A percentile compares a stretch with the other conserved stretches of the same genome.
Evolutionary conservation across 2,113 vertebrate species (phyloP).

Genomic region (Lanius collurio): DNA sequence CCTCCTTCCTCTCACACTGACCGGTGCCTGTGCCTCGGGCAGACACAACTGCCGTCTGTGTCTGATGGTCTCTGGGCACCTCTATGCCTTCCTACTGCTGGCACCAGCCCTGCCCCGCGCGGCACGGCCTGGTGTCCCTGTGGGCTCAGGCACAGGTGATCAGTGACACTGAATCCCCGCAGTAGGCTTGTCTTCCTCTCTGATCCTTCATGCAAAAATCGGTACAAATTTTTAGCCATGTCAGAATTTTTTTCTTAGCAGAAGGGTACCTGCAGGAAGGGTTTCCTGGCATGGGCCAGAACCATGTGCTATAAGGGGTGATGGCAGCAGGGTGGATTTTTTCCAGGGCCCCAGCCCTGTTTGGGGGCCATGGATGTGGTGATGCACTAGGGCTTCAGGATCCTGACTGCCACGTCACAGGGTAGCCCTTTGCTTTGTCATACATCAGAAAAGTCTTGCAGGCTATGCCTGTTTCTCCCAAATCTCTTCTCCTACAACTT

Average conservation of each 20-base stretch:
- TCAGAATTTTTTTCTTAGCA: neutral
- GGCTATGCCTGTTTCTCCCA: neutral
- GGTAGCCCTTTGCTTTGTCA: neutral
- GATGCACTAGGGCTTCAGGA: neutral
- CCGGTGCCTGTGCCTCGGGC: neutral
- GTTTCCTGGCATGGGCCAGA: neutral
- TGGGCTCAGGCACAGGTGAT: neutral
- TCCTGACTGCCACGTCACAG: neutral
- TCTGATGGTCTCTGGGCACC: no score
- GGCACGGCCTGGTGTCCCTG: no score
- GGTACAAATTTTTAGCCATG: neutral
- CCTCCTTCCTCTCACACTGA: no score
- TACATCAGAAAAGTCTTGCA: neutral
- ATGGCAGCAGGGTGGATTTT: neutral
- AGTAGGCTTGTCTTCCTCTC: accelerated
- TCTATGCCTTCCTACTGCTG: accelerated
- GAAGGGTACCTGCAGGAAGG: neutral
- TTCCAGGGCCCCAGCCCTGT: neutral
- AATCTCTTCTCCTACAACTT: neutral
- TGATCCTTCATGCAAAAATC: neutral
- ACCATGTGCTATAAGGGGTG: neutral
- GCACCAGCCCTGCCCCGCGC: accelerated
- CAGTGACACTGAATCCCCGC: neutral
- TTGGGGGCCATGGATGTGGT: neutral
- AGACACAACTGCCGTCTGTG: no score